A percentile compares a stretch with the other conserved stretches of the same genome.
Conservation (phyloP, 2,888 invertebrate genomes). For the Apamea crenata region DNA sequence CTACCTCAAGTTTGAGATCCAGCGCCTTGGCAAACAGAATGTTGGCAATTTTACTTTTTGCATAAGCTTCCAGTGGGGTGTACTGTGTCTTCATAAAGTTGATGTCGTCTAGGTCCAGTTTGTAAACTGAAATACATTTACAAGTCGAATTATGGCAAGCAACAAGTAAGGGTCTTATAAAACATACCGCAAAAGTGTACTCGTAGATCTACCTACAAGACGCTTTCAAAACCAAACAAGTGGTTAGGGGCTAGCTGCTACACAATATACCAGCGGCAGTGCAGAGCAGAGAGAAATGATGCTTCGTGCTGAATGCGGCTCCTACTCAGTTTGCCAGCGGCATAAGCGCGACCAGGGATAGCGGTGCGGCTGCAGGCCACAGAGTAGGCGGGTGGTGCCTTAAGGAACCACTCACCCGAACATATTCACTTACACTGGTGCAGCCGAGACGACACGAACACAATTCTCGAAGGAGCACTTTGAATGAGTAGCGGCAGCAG, state of each 20-base stretch:
- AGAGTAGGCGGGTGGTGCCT: background rate
- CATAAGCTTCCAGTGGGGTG: constrained; percentile 91
- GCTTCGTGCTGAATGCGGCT: too few relatives aligned
- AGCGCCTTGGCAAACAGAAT: constrained; percentile 93
- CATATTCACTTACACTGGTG: constrained; percentile 33
- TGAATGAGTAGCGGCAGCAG: constrained; percentile 90
- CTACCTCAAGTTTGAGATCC: constrained; percentile 90
- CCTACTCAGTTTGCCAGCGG: background rate
- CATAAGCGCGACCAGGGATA: background rate
- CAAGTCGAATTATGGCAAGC: background rate
- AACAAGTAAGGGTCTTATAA: background rate
- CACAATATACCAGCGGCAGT: background rate
- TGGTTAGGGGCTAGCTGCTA: too few relatives aligned
- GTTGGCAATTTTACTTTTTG: constrained; percentile 95
- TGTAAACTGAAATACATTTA: constrained; percentile 78
- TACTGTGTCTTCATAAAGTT: constrained; percentile 92
- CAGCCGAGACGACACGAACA: constrained; percentile 90
- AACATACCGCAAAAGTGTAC: background rate
- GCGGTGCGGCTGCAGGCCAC: background rate
- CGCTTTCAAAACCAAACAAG: background rate
- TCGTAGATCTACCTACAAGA: background rate
- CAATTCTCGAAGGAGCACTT: constrained; percentile 90
- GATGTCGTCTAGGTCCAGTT: constrained; percentile 92
- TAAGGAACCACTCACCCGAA: background rate
- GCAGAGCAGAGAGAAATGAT: background rate